Base-by-base conservation (phyloP, 2,888 invertebrate genomes). In the Cheiracanthium punctorium region DNA sequence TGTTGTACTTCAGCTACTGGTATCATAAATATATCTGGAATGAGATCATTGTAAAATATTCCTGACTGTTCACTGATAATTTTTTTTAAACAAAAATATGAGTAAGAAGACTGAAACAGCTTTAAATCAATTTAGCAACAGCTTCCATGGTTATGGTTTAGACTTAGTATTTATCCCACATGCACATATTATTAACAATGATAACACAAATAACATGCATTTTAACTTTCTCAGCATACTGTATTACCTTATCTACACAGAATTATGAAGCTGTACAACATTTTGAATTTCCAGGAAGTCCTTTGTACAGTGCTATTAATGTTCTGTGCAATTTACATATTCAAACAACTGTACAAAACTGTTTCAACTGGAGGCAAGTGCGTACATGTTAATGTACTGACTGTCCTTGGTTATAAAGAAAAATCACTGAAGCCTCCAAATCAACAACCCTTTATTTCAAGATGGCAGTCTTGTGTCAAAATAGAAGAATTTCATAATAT, bases 301-400 rank as follows among this genome's bases (percentile, higher is more conserved):
- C 65, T 65, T 64, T 29, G 29, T 43, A 76, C 58, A 65, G 48
- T 85, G 70, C 74, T 32, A 33, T 52, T 69, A 30, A 32, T 69
- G 43, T 64, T 75, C 24, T 67, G 76, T 76, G 73, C 72, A 87
- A 77, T 48, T 71, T 80, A 87, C 77, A 81, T 77, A 37, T 73
- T 58, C 48, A 65, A 64, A 48, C 8, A 80, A 85, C 87, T 87
- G 81, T 87, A 87, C 86, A 87, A 86, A 85, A 77, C 71, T 71
- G 70, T 71, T 75, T 79, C 72, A 81, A 33, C 77, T 76, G 28
- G 72, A 77, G 58, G 70, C 75, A 80, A 72, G 70, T 33, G 77
- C 74, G 64, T 80, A 80, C 58, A n/a, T 69, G 37, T 5, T 8
- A 37, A 8, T 37, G n/a, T 7, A 58, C 20, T 58, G 24, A 32